These are phyloP conservation scores for Corythornis cristatus DNA, from an alignment of 2,113 vertebrate genomes.

Conservation along the genomic window DNA sequence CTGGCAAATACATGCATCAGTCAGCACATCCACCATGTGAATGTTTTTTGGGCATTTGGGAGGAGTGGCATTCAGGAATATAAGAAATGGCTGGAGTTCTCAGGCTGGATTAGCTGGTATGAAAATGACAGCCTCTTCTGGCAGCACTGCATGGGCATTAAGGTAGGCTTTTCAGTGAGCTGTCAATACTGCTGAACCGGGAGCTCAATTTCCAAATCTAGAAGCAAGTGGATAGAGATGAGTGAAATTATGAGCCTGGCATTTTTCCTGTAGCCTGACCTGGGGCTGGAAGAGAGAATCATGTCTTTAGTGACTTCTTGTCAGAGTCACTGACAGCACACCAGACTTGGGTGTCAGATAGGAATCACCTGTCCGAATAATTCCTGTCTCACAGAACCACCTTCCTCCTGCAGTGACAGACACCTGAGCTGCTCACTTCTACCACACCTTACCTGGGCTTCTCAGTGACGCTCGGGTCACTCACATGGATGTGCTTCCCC, in stretches of 20 bases:
- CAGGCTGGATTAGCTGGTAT: neutral
- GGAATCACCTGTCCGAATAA: neutral
- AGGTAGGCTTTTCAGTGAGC: neutral
- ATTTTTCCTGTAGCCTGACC: neutral
- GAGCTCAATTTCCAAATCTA: neutral
- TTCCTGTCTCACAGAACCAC: fast-evolving
- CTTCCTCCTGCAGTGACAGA: neutral
- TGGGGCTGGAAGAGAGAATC: neutral
- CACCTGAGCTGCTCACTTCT: fast-evolving
- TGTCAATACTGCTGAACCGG: neutral
- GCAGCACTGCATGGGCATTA: neutral
- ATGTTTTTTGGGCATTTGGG: neutral
- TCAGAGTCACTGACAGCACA: neutral
- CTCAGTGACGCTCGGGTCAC: fast-evolving
- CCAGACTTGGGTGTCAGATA: too few relatives aligned
- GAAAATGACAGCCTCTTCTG: neutral
- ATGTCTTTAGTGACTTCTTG: neutral
- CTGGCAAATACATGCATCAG: neutral
- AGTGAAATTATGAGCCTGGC: fast-evolving
- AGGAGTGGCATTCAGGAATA: neutral
- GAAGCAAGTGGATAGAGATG: fast-evolving
- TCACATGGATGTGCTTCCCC: neutral
- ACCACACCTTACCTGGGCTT: neutral
- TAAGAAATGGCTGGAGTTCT: neutral
- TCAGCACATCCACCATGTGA: neutral